Base-by-base conservation (phyloP, 2,797 vertebrate species). In the Apogon talboti region DNA sequence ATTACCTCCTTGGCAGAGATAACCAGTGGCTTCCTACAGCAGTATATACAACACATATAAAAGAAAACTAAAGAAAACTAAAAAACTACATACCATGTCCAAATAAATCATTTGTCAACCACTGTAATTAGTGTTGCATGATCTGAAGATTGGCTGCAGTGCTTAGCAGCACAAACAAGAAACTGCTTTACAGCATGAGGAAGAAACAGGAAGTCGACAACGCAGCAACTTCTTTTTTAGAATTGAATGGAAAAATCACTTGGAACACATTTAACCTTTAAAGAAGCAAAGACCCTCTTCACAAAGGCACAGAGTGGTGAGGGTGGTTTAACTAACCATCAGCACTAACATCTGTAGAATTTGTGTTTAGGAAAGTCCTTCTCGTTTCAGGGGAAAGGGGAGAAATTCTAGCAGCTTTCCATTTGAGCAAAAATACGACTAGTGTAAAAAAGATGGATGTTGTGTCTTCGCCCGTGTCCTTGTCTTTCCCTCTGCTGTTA, bases 401-500 rank as follows among this genome's bases (percentile, higher is more conserved):
- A 24, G 21, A 43, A 51, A 68, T 7, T n/a, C 54, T 15, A 57
- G 62, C 55, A 46, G 9, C 33, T 35, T 9, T 35, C 33, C 28
- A 8, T 14, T 21, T 19, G 58, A 58, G 11, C 33, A 15, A 64
- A 56, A 64, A 70, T 3, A 24, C 2, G 35, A 37, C 9, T 14
- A 7, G 41, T 56, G 45, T 48, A 16, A 58, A 45, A 58, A 50
- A 16, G 50, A 66, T 59, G 3, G 12, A 46, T 57, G 66, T 38
- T 63, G 71, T 67, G 61, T 40, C 57, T 67, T 76, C 74, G 49
- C 72, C 76, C 43, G 4, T 54, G 74, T 77, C 76, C 68, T 77
- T 48, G 69, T 74, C 76, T 75, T 57, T 65, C 64, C 71, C 64
- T 76, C 54, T 68, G 74, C 86, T 77, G 76, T 58, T 72, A 60